phyloP scores from a whole-genome alignment of 2,888 invertebrate species.

The Coleophora deauratella region DNA sequence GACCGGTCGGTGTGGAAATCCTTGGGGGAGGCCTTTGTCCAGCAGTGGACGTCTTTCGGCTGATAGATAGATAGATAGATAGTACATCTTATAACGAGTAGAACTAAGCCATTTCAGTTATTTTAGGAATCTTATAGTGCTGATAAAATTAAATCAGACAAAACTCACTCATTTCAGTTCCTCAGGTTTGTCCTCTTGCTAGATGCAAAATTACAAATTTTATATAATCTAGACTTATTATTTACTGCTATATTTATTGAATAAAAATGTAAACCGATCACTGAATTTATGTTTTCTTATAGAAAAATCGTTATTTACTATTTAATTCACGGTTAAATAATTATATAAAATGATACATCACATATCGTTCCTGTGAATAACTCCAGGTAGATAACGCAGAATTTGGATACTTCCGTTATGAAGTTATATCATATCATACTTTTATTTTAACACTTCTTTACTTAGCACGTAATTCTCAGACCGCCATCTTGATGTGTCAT shows the following conservation, averaged over 20 bases:
- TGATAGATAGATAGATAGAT: no score
- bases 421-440: slow-evolving; percentile 1
- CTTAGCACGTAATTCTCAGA: slow-evolving; percentile 1
- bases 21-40: no score
- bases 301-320: background rate
- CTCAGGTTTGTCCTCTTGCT: slow-evolving; percentile 1
- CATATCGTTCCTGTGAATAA: slow-evolving; percentile 3
- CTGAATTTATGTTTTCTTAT: slow-evolving; percentile 1
- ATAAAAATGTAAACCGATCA: background rate
- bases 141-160: background rate
- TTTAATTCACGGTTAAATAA: background rate
- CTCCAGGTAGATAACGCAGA: slow-evolving; percentile 4
- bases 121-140: slow-evolving; percentile 1
- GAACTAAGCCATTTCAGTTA: slow-evolving; percentile 1
- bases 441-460: slow-evolving; percentile 4
- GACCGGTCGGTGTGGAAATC: no score
- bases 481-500: slow-evolving; percentile 2
- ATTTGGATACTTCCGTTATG: slow-evolving; percentile 1
- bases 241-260: background rate
- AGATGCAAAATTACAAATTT: background rate
- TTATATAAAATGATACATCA: slow-evolving; percentile 1
- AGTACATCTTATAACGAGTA: background rate
- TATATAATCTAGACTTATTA: background rate
- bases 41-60: no score
- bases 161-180: slow-evolving; percentile 2